Conservation (phyloP, 2,113 vertebrate genomes). For the Thymallus thymallus region DNA sequence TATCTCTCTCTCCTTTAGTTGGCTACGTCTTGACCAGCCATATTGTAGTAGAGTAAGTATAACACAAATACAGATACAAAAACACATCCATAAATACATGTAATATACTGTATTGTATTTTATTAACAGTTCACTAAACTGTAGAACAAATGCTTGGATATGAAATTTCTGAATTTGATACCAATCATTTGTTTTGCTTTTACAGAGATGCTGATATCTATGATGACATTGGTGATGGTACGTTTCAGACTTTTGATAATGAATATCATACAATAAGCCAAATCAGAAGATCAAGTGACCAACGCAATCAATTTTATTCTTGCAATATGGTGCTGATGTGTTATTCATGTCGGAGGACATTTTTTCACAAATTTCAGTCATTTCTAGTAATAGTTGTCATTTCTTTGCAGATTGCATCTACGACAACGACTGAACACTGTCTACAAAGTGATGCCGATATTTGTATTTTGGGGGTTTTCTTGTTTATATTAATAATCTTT, state of each 20-base stretch:
- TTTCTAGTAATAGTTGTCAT: constrained; percentile 3
- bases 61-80: constrained; percentile 2
- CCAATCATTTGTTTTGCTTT: constrained; percentile 35
- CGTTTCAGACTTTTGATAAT: constrained; percentile 38
- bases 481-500: constrained; percentile 20
- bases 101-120: neutral
- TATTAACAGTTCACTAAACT: neutral
- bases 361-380: too few relatives aligned
- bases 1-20: constrained; percentile 71
- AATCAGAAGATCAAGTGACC: too few relatives aligned
- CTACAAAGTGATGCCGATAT: neutral
- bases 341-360: too few relatives aligned
- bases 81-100: neutral
- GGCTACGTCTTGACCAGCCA: constrained; percentile 82
- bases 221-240: constrained; percentile 91
- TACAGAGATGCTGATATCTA: constrained; percentile 91
- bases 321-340: neutral
- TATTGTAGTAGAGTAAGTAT: constrained; percentile 82
- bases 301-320: neutral
- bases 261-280: too few relatives aligned
- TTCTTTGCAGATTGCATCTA: constrained; percentile 73
- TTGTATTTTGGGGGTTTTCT: neutral
- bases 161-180: neutral
- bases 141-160: neutral
- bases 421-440: constrained; percentile 70